Evolutionary conservation across 2,113 vertebrate species (phyloP).

Genomic region (Entelurus aequoreus): DNA sequence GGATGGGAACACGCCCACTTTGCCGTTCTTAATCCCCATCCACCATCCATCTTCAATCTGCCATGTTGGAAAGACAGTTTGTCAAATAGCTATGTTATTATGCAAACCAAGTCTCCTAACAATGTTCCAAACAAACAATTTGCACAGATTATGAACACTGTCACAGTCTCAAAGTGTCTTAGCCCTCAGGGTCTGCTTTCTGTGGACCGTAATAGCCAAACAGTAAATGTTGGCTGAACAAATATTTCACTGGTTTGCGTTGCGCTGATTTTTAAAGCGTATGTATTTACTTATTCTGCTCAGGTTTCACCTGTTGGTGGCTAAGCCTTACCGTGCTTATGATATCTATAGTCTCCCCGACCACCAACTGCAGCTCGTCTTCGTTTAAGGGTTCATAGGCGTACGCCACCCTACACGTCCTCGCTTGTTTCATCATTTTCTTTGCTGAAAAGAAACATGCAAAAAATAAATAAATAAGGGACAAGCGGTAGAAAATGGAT

Average conservation of each 20-base stretch:
- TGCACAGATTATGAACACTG: neutral
- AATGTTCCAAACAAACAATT: neutral
- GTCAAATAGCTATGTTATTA: neutral
- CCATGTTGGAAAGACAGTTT: neutral
- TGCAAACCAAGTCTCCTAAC: neutral
- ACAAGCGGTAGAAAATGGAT: too few relatives aligned
- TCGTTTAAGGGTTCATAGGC: constrained; percentile 65
- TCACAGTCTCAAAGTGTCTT: neutral
- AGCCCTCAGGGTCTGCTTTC: neutral
- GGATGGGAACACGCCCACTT: constrained; percentile 83
- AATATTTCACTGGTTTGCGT: neutral
- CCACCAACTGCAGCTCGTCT: constrained; percentile 75
- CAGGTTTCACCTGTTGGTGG: neutral
- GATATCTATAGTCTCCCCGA: constrained; percentile 78
- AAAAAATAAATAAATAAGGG: too few relatives aligned
- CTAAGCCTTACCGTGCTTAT: constrained; percentile 71
- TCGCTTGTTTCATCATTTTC: constrained; percentile 43
- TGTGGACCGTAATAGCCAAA: neutral
- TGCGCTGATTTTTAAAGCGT: constrained; percentile 9
- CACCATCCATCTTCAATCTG: constrained; percentile 92
- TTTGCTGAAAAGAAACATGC: constrained; percentile 45
- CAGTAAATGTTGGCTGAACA: constrained; percentile 1
- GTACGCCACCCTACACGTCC: constrained; percentile 77
- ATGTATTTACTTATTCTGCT: constrained; percentile 1
- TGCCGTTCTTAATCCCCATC: constrained; percentile 79